These are phyloP conservation scores for Pseudochirops corinnae DNA, from an alignment of 2,797 vertebrate species.

Conservation along the genomic window DNA sequence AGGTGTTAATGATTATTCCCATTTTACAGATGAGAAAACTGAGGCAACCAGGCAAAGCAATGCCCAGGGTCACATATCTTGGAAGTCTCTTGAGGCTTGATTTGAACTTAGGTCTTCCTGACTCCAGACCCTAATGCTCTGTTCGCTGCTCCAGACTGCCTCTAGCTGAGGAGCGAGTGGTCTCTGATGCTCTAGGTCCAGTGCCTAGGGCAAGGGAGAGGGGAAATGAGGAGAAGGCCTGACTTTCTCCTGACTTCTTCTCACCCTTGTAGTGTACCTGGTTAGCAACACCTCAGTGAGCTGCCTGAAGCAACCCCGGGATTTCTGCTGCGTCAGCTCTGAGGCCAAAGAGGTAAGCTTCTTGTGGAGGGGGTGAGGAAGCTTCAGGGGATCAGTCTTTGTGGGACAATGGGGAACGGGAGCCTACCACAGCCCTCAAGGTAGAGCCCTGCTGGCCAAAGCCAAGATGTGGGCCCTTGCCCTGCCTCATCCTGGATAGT, in stretches of 20 bases:
- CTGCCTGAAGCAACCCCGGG: conserved; percentile 93
- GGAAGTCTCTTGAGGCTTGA: neutral
- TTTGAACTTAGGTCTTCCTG: neutral
- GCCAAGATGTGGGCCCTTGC: neutral
- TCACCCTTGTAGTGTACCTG: conserved; percentile 89
- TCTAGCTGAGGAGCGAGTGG: neutral
- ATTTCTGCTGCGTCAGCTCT: conserved; percentile 97
- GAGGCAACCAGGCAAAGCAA: neutral
- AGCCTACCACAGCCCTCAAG: no score
- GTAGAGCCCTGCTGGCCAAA: no score
- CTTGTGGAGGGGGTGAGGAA: neutral
- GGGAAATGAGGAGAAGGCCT: neutral
- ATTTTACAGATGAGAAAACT: neutral
- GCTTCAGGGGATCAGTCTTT: neutral
- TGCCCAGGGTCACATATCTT: neutral
- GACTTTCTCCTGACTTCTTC: conserved; percentile 17
- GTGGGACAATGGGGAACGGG: neutral
- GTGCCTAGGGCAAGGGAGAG: neutral
- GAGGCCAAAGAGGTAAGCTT: conserved; percentile 93
- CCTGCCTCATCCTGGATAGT: neutral
- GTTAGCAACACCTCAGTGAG: conserved; percentile 91
- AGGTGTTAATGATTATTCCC: neutral
- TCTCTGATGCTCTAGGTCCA: neutral
- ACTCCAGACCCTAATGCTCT: neutral
- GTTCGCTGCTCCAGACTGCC: neutral